phyloP scores from a whole-genome alignment of 2,888 invertebrate species.

The Cosmopolites sordidus region DNA sequence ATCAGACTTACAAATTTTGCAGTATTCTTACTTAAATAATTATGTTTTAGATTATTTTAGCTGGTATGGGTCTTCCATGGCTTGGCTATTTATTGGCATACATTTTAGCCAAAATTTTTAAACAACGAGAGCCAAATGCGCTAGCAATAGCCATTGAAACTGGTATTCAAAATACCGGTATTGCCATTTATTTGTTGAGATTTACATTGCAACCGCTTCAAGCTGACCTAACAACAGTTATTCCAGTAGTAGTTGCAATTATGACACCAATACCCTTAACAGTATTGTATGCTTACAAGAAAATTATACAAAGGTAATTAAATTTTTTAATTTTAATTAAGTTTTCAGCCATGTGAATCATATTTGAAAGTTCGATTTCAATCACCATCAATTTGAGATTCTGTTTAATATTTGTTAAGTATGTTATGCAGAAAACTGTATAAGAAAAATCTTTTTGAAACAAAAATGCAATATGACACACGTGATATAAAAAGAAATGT shows the following conservation, averaged over 20 bases:
- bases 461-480: too few species aligned
- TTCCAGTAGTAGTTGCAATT: constrained; percentile 86
- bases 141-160: constrained; percentile 91
- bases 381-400: too few species aligned
- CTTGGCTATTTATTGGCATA: constrained; percentile 73
- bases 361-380: too few species aligned
- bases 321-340: too few species aligned
- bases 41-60: constrained; percentile 64
- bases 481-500: too few species aligned
- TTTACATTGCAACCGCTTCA: constrained; percentile 80
- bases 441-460: too few species aligned
- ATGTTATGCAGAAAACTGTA: too few species aligned
- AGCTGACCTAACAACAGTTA: constrained; percentile 84
- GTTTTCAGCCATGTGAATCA: too few species aligned
- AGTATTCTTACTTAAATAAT: too few species aligned
- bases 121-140: constrained; percentile 63
- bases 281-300: constrained; percentile 50
- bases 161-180: constrained; percentile 90
- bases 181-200: constrained; percentile 81
- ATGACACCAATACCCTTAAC: constrained; percentile 87
- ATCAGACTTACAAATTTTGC: too few species aligned
- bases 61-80: constrained; percentile 79
- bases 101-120: constrained; percentile 55
- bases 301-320: constrained; percentile 52
- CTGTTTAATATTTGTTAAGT: too few species aligned